Percentiles rank a stretch among this genome's conserved stretches.
These are phyloP conservation scores for Carassius carassius DNA, from an alignment of 2,113 vertebrate genomes.

Conservation along the genomic window DNA sequence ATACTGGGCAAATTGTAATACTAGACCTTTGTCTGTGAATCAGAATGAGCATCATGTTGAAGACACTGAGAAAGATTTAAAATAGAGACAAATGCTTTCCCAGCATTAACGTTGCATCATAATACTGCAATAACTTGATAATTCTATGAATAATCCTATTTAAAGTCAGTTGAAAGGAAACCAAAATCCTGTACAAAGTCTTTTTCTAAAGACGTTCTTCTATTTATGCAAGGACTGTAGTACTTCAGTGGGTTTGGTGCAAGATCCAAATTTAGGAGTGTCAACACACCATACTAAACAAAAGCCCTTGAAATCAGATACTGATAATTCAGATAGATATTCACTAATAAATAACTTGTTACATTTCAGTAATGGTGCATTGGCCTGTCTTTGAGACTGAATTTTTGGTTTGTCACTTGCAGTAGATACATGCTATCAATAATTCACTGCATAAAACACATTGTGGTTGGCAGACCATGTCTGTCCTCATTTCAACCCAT, in stretches of 20 bases:
- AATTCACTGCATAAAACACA: background rate
- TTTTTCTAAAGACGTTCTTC: background rate
- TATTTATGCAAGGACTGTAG: background rate
- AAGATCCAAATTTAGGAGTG: background rate
- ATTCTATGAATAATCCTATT: background rate
- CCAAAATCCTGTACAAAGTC: background rate
- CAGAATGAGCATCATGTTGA: background rate
- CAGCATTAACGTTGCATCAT: background rate
- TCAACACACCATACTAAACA: background rate
- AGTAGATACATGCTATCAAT: background rate
- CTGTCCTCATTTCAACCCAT: background rate
- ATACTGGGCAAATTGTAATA: slow-evolving; percentile 42
- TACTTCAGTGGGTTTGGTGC: background rate
- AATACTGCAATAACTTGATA: background rate
- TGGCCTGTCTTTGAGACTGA: background rate
- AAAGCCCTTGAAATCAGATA: background rate
- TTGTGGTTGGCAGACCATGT: background rate
- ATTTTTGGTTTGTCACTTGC: background rate
- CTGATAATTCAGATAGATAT: background rate
- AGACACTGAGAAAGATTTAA: slow-evolving; percentile 20
- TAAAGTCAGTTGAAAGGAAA: background rate
- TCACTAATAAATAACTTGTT: background rate
- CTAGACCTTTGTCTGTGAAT: background rate
- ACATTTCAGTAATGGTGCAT: background rate
- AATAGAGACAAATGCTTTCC: slow-evolving; percentile 1